Base-by-base conservation (phyloP, 2,888 invertebrate genomes). In the Stenchaetothrips biformis region DNA sequence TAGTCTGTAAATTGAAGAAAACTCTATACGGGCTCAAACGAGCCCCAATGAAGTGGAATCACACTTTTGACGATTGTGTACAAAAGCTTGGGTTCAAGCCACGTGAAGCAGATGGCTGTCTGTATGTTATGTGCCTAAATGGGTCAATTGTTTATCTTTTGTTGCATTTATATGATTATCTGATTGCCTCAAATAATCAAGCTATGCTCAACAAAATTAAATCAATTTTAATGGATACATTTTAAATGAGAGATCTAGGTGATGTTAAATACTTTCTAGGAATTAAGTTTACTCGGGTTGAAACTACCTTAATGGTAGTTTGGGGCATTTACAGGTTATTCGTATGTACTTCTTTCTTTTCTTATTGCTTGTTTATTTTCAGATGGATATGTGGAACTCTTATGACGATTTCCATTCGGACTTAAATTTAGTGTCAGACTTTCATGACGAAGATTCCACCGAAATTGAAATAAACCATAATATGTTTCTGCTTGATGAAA, bases 1-100 rank as follows among this genome's bases (percentile, higher is more conserved):
- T 80, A 37, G 85, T 86, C 7, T 87, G 86, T 81, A 82, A 83
- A 74, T 82, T 87, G 18, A 83, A 83, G 21, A 83, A 82, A 81
- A 84, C 85, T 79, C 77, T 87, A 25, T 86, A 87, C 82, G 86
- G 86, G 13, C 82, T 87, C 2, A 86, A 86, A 80, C 86, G 86
- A 82, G 83, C 85, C 16, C 84, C 86, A 11, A 80, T 86, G 77
- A 84, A 84, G 67, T 86, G 86, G 86, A 85, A 86, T 81, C 80
- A 83, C 48, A 81, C 82, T n/a, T 84, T 86, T 81, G 82, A 81
- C 18, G 78, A 82, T 16, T 85, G 84, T 81, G 77, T 85, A 11
- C 78, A 82, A 7, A 84, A 82, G 59, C 82, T 83, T 67, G 82
- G 84, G 47, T 83, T 85, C 37, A 81, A 83, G 74, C 81, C 83